A percentile compares a stretch with the other conserved stretches of the same genome.
These are phyloP conservation scores for Ochropacha duplaris DNA, from an alignment of 2,888 invertebrate genomes.

Conservation along the genomic window DNA sequence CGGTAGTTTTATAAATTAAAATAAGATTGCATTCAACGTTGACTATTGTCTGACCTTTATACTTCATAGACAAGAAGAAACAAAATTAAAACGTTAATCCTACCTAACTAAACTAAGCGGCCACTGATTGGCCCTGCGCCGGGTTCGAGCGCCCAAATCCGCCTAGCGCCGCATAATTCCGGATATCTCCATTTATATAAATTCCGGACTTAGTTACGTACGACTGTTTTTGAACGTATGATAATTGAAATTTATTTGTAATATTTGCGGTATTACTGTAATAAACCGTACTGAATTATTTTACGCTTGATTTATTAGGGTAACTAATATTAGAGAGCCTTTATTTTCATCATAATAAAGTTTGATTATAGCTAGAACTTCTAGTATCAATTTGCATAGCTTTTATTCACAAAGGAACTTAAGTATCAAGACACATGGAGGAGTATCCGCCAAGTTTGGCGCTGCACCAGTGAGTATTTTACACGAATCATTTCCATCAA, in stretches of 20 bases:
- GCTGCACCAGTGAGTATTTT: no score
- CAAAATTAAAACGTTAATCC: slow-evolving; percentile 30
- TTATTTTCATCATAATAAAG: neutral
- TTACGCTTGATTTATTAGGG: neutral
- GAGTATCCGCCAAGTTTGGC: no score
- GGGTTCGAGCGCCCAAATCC: slow-evolving; percentile 42
- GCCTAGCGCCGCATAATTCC: slow-evolving; percentile 41
- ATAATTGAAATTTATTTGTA: neutral
- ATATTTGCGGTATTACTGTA: neutral
- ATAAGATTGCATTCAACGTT: no score
- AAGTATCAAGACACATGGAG: no score
- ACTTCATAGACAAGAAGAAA: no score
- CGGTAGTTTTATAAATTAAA: neutral
- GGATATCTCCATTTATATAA: slow-evolving; percentile 56
- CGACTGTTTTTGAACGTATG: slow-evolving; percentile 8
- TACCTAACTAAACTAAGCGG: slow-evolving; percentile 37
- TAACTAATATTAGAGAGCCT: neutral
- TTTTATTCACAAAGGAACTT: no score
- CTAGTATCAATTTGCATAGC: no score
- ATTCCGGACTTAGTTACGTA: slow-evolving; percentile 30
- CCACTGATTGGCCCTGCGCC: slow-evolving; percentile 44
- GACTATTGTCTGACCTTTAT: no score
- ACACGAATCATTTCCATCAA: no score
- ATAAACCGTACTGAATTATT: neutral
- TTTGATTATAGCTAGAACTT: no score